phyloP scores from a whole-genome alignment of 2,113 vertebrate species.

The Oreochromis niloticus region DNA sequence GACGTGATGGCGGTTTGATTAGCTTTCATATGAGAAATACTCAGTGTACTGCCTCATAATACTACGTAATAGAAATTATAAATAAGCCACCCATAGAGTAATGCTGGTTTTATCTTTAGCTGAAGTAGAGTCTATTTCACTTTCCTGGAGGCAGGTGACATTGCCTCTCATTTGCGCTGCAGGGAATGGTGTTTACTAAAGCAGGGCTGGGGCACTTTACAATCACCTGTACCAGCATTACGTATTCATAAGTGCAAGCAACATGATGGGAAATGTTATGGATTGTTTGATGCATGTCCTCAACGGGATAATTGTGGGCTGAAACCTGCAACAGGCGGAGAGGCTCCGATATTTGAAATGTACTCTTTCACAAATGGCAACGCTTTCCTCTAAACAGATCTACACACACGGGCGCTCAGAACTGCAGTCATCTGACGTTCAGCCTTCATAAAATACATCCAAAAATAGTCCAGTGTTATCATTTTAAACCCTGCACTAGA shows the following conservation, averaged over 20 bases:
- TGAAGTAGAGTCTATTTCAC: slow-evolving; percentile 15
- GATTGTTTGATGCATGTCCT: neutral
- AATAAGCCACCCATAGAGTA: slow-evolving; percentile 20
- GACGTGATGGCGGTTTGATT: neutral
- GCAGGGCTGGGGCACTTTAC: neutral
- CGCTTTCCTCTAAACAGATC: neutral
- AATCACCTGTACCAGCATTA: slow-evolving; percentile 13
- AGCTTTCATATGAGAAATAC: neutral
- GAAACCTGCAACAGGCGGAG: neutral
- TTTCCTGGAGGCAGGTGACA: neutral
- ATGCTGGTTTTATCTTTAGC: neutral
- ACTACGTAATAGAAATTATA: slow-evolving; percentile 21
- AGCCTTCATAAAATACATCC: neutral
- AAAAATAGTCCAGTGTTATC: neutral
- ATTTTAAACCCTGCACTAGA: neutral
- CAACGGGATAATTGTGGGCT: neutral
- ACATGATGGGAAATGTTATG: neutral
- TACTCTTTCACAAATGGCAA: neutral
- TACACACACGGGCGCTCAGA: neutral
- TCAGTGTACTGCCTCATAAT: slow-evolving; percentile 1
- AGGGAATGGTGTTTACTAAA: slow-evolving; percentile 13
- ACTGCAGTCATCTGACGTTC: neutral
- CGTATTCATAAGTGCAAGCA: neutral
- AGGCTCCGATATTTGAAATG: neutral
- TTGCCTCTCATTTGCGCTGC: slow-evolving; percentile 7